Percentiles rank a stretch among this genome's conserved stretches.
Evolutionary conservation across 2,888 invertebrate species (phyloP).

Genomic region (Clanis bilineata): DNA sequence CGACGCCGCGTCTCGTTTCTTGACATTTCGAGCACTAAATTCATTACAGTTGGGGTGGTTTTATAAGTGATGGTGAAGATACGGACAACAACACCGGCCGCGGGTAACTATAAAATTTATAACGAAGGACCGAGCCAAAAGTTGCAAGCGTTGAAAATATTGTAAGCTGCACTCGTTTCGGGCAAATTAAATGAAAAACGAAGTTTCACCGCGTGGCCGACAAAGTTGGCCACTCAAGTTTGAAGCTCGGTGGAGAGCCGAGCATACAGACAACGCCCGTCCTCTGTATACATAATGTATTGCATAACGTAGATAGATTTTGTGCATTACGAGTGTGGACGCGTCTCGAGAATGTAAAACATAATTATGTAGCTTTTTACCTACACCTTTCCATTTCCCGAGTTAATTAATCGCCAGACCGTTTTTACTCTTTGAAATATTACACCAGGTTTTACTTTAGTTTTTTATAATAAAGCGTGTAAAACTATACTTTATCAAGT

Average conservation of each 20-base stretch:
- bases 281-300: conserved; percentile 34
- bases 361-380: not conserved
- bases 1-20: conserved; percentile 36
- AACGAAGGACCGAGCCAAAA: conserved; percentile 67
- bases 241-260: conserved; percentile 49
- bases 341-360: not conserved
- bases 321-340: conserved; percentile 8
- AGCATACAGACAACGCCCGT: conserved; percentile 41
- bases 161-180: conserved; percentile 78
- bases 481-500: not conserved
- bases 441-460: not conserved
- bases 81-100: conserved; percentile 36
- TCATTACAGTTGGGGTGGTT: conserved; percentile 44
- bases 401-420: not conserved
- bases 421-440: not conserved
- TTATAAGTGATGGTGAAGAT: conserved; percentile 39
- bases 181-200: conserved; percentile 80
- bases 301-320: conserved; percentile 28
- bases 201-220: conserved; percentile 70
- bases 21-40: conserved; percentile 48
- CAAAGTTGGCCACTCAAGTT: conserved; percentile 77
- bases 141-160: conserved; percentile 78
- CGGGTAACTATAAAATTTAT: conserved; percentile 71
- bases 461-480: not conserved
- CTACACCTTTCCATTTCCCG: not conserved